Conservation (phyloP, 2,797 vertebrate species). For the Tapirus indicus region DNA sequence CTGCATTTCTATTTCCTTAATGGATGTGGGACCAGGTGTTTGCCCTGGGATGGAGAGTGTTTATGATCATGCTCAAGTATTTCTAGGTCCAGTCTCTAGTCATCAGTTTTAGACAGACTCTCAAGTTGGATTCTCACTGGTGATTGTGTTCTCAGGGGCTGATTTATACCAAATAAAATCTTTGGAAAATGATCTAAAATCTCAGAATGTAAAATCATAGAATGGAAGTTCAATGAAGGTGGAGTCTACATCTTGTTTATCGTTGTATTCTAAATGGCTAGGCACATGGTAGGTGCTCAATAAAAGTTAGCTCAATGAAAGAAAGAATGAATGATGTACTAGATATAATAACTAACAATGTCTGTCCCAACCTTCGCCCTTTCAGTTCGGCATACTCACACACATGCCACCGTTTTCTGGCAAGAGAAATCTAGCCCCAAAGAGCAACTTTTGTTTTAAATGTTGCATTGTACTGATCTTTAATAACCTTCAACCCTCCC, state of each 20-base stretch:
- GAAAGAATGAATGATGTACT: not conserved
- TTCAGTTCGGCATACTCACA: not conserved
- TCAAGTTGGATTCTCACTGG: not conserved
- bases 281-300: not conserved
- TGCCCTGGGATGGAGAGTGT: not conserved
- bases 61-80: not conserved
- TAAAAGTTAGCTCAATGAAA: not conserved
- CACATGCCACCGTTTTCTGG: not conserved
- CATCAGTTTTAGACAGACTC: not conserved
- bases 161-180: not conserved
- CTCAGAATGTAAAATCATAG: not conserved
- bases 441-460: not conserved
- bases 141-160: not conserved
- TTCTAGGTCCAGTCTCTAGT: not conserved
- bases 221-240: not conserved
- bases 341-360: not conserved
- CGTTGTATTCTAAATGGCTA: not conserved
- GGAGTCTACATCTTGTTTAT: not conserved
- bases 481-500: not conserved
- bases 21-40: not conserved
- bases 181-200: not conserved
- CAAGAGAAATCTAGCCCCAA: not conserved
- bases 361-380: not conserved
- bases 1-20: not conserved
- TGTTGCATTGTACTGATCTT: not conserved